Conservation (phyloP, 2,113 vertebrate genomes). For the Ramphastos sulfuratus region DNA sequence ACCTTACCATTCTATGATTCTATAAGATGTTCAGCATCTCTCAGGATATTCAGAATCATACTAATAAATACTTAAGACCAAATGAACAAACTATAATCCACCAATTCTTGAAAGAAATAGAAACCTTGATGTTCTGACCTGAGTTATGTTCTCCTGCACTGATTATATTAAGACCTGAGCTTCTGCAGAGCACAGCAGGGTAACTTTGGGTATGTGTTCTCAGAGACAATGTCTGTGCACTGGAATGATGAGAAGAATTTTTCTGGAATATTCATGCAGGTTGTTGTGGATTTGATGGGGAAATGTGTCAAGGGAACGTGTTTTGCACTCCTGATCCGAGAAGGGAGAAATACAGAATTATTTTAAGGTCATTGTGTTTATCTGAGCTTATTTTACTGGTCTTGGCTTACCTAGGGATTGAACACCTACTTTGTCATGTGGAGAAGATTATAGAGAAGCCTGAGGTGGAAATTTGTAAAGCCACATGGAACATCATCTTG, state of each 20-base stretch:
- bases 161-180: neutral
- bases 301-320: neutral
- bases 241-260: neutral
- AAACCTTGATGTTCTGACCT: neutral
- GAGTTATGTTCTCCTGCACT: neutral
- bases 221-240: neutral
- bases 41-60: neutral
- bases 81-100: neutral
- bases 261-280: neutral
- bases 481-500: neutral
- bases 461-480: neutral
- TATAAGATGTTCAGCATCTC: neutral
- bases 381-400: neutral
- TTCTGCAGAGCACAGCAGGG: neutral
- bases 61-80: conserved; percentile 12
- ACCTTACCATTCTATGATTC: too few relatives aligned
- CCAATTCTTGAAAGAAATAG: neutral
- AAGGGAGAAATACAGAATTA: neutral
- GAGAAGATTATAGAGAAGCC: neutral
- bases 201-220: neutral
- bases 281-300: neutral
- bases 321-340: neutral
- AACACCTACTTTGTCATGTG: neutral
- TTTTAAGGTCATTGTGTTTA: neutral
- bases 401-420: neutral